phyloP scores from a whole-genome alignment of 2,113 vertebrate species.

The Pomatorhinus ruficollis region DNA sequence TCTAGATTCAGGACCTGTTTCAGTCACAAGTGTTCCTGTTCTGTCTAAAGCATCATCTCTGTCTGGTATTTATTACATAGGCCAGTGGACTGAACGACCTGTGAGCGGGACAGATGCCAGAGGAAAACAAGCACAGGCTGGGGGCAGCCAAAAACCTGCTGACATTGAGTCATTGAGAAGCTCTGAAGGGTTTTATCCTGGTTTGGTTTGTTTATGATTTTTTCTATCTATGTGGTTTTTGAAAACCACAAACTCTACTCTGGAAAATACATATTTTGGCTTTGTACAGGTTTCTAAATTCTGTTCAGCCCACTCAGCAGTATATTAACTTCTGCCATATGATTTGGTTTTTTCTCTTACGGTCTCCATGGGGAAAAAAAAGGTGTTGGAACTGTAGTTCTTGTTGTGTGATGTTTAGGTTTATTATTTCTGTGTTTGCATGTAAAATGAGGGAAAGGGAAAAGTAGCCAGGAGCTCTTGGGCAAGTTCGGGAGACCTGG shows the following conservation, averaged over 20 bases:
- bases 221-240: not conserved
- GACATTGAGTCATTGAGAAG: slow-evolving; percentile 16
- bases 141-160: slow-evolving; percentile 42
- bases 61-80: slow-evolving; percentile 44
- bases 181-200: not conserved
- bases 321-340: slow-evolving; percentile 1
- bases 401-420: not conserved
- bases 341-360: not conserved
- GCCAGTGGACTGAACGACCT: slow-evolving; percentile 40
- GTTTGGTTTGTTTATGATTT: not conserved
- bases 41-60: slow-evolving; percentile 50
- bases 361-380: not conserved
- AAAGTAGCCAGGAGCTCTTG: not conserved
- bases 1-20: not conserved
- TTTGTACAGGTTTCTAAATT: slow-evolving; percentile 9
- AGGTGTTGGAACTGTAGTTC: not conserved
- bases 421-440: not conserved
- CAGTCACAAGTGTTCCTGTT: slow-evolving; percentile 41
- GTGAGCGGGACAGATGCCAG: slow-evolving; percentile 27
- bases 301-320: slow-evolving; percentile 1
- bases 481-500: not conserved
- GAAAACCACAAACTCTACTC: not conserved
- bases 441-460: not conserved
- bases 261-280: not conserved
- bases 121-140: slow-evolving; percentile 14